phyloP scores from a whole-genome alignment of 2,888 invertebrate genomes.

The Parelbella ahira region DNA sequence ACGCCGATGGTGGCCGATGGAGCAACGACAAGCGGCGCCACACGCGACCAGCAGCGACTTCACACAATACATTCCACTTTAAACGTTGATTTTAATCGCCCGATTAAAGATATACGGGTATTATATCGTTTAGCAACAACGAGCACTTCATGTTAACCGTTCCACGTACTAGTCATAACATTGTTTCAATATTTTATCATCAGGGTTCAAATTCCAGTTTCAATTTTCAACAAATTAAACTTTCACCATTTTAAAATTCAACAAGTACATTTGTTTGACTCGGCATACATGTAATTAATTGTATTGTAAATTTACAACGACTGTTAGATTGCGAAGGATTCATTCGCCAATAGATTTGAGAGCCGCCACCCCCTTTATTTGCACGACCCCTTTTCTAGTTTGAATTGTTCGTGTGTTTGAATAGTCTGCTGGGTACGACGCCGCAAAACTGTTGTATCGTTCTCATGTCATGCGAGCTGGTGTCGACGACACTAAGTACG shows the following conservation, averaged over 20 bases:
- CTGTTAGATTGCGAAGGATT: constrained; percentile 55
- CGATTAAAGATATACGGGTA: background rate
- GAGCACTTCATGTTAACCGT: too few species aligned
- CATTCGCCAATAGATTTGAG: constrained; percentile 52
- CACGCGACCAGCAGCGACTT: constrained; percentile 4
- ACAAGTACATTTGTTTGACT: constrained; percentile 22
- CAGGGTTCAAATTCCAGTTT: too few species aligned
- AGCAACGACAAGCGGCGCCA: constrained; percentile 25
- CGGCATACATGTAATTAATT: constrained; percentile 33
- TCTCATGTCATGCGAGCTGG: constrained; percentile 67
- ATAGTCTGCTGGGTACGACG: constrained; percentile 53
- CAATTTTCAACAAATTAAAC: too few species aligned
- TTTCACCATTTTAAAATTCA: too few species aligned
- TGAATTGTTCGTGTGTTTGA: constrained; percentile 75
- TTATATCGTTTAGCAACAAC: too few species aligned
- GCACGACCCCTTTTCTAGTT: constrained; percentile 63
- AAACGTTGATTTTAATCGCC: constrained; percentile 4
- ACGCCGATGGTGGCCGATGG: constrained; percentile 7
- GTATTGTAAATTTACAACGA: constrained; percentile 41
- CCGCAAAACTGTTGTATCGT: constrained; percentile 68
- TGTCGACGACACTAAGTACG: constrained; percentile 54
- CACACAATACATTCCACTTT: constrained; percentile 13
- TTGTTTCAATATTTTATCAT: too few species aligned
- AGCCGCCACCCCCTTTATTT: constrained; percentile 63
- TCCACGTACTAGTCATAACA: too few species aligned